These are phyloP conservation scores for Rhinoraja longicauda DNA, from an alignment of 2,797 vertebrate genomes.

Conservation along the genomic window DNA sequence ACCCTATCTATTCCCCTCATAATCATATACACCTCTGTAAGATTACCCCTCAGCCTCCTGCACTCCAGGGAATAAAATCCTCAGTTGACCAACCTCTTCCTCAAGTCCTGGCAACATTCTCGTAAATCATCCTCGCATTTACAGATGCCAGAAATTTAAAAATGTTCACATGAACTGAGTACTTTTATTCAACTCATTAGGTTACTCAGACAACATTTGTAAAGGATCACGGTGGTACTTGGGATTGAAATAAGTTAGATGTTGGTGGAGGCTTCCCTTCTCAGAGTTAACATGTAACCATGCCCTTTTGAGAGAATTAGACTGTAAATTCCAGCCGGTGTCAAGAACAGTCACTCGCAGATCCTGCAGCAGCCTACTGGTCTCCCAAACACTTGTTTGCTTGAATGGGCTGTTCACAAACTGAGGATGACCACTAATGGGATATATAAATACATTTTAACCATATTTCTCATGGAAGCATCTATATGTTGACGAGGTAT, in stretches of 20 bases:
- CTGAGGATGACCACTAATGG: neutral
- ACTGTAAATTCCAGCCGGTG: no score
- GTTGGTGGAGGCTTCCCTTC: neutral
- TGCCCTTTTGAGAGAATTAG: neutral
- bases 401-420: no score
- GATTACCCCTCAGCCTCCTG: no score
- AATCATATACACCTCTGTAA: no score
- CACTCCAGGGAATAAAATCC: no score
- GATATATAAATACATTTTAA: neutral
- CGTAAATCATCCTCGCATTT: neutral
- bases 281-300: neutral
- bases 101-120: no score
- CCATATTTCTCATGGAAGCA: neutral
- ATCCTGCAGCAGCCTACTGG: no score
- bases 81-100: no score
- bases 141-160: neutral
- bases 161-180: neutral
- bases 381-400: no score
- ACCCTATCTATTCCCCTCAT: no score
- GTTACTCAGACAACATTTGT: neutral
- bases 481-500: neutral
- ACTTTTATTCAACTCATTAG: neutral
- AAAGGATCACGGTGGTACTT: neutral
- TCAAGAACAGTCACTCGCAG: no score
- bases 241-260: neutral